Conservation (phyloP, 2,888 invertebrate genomes). For the Merodon equestris region DNA sequence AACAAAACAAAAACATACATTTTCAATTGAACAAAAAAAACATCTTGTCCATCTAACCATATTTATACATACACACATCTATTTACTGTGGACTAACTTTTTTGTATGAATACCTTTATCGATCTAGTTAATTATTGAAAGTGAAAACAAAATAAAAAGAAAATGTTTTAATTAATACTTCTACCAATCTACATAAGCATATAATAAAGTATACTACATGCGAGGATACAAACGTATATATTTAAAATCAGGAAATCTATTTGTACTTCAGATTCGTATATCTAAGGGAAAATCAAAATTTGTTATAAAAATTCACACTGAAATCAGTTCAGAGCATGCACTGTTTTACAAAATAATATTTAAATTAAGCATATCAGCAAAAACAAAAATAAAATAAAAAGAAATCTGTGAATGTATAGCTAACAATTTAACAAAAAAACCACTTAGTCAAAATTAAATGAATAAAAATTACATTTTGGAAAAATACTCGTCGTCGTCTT, state of each 20-base stretch:
- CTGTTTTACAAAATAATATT: constrained; percentile 46
- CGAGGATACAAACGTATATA: constrained; percentile 20
- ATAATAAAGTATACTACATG: constrained; percentile 8
- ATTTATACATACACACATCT: constrained; percentile 46
- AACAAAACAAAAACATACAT: constrained; percentile 55
- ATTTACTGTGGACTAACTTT: constrained; percentile 62
- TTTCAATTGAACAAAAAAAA: constrained; percentile 15
- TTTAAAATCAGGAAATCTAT: constrained; percentile 39
- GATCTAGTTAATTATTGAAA: constrained; percentile 59
- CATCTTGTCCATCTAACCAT: constrained; percentile 63
- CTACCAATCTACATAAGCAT: constrained; percentile 20
- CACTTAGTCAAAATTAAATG: constrained; percentile 68
- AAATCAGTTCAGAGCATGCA: constrained; percentile 38
- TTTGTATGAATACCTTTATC: constrained; percentile 56
- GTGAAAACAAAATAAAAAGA: constrained; percentile 8
- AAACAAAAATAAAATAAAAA: constrained; percentile 67
- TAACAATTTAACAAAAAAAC: constrained; percentile 54
- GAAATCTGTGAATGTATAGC: constrained; percentile 75
- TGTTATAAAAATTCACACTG: constrained; percentile 54
- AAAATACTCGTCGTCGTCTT: constrained; percentile 72
- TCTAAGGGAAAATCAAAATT: constrained; percentile 33
- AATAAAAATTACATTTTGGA: constrained; percentile 60
- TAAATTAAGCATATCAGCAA: constrained; percentile 63
- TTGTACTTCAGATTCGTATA: constrained; percentile 62
- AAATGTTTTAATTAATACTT: constrained; percentile 51